Base-by-base conservation (phyloP, 2,888 invertebrate genomes). In the Melolontha melolontha region DNA sequence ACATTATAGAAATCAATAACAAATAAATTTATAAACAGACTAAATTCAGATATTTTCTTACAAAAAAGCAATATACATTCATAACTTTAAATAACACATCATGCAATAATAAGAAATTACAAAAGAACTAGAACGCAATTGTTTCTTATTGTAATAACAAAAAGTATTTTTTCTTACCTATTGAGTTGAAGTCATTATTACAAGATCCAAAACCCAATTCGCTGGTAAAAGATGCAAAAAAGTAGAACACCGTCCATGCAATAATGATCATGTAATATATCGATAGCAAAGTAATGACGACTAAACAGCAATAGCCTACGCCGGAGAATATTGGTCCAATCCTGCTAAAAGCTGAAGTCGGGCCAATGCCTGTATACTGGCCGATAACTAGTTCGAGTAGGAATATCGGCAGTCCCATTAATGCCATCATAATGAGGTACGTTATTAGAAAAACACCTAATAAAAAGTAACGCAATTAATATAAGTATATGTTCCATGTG, bases 241-340 rank as follows among this genome's bases (percentile, higher is more conserved):
- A 90, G 80, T 93, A 94, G 80, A 91, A 92, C 16, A 92, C 81
- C 0, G 91, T 90, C 91, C 93, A 93, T 0, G 91, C 87, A 50
- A 93, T 91, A 70, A 93, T 91, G 41, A 93, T 88, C 89, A 92
- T 93, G 83, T 93, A 93, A 80, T 93, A 93, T 73, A 92, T 87
- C 14, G 89, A 89, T 62, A 92, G 89, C 47, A 92, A 83, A n/a
- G 86, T 86, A 42, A 93, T 90, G 22, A 92, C 89, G 41, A 91
- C 86, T 70, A 92, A 83, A 0, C 91, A 91, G 73, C 90, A 90
- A 76, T 89, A 88, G 0, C 91, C 91, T 1, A 91, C 81, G 0
- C 89, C 89, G 75, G 83, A 84, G 77, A 88, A 87, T 75, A 85
- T 87, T 0, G 91, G 91, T 0, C 89, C 87, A 75, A 91, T 87